Evolutionary conservation across 92 coral and sea anemone genomes (phyloP), one percentile per base, ranked within the genome.

Genomic region (Phenganax stokvisi): DNA sequence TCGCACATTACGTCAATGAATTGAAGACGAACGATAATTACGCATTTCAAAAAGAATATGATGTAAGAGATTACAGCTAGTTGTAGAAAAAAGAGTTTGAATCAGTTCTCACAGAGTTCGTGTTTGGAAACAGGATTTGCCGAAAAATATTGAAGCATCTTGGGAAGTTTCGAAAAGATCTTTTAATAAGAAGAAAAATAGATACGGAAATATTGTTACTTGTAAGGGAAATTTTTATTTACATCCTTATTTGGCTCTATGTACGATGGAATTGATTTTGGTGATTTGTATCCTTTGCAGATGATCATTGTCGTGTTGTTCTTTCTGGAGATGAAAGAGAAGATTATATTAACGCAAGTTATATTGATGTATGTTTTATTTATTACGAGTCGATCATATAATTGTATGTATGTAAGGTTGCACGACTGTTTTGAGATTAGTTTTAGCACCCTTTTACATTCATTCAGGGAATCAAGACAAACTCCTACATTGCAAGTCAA

Each of bases 261-360:
- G 3, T 37, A 37, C 5, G 0, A 59, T 13, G 65, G 15, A 59
- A 6, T 59, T 13, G 65, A 13, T n/a, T 10, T 10, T 59, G 7
- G 27, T 56, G 28, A 54, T 8, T 62, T 73, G 65, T 31, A n/a
- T 80, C 47, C 0, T 37, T 37, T 37, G 17, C 73, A 89, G 92
- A 86, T 81, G 92, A 89, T 47, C 89, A 87, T 86, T 89, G 89
- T 54, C 89, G 92, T 6, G 89, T 89, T 27, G 28, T 89, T 11
- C 56, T 89, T 37, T 79, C 70, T 51, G 74, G 82, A 51, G 87
- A 85, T 37, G 72, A 81, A 30, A 68, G 66, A 25, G 75, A 84
- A 10, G 90, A 87, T 84, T 89, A 89, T 84, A 86, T 89, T 82
- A 89, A 89, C 83, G 92, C 92, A 7, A 86, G 88, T 25, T 87